Evolutionary conservation across 2,113 vertebrate species (phyloP).

Genomic region (Perca fluviatilis): DNA sequence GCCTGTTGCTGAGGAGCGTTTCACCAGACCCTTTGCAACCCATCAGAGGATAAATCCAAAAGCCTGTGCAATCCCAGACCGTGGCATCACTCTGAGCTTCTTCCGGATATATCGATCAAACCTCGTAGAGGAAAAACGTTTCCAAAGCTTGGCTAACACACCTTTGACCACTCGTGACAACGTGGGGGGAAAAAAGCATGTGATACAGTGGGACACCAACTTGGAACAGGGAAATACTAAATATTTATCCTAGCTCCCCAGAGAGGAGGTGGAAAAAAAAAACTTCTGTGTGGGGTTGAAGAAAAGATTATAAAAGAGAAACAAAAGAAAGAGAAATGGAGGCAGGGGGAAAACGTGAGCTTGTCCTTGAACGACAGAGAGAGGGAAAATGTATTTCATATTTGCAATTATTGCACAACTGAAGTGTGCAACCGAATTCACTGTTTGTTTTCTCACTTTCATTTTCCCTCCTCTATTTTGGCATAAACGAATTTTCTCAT

Average conservation of each 20-base stretch:
- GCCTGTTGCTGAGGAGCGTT: conserved; percentile 39
- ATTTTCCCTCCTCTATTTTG: conserved; percentile 63
- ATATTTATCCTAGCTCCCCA: conserved; percentile 60
- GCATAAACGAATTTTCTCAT: conserved; percentile 67
- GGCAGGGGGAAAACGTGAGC: conserved; percentile 5
- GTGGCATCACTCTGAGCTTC: conserved; percentile 44
- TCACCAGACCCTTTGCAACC: conserved; percentile 48
- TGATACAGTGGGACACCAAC: conserved; percentile 58
- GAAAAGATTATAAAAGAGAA: conserved; percentile 35
- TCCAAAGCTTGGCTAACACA: conserved; percentile 53
- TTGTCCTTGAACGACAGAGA: conserved; percentile 64
- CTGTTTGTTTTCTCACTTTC: conserved; percentile 69
- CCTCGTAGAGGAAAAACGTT: conserved; percentile 44
- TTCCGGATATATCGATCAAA: conserved; percentile 61
- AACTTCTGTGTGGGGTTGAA: conserved; percentile 36
- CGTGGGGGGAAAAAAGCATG: conserved; percentile 17
- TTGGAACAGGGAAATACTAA: conserved; percentile 54
- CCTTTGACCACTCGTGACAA: conserved; percentile 60
- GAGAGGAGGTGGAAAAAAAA: conserved; percentile 40
- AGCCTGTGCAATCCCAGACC: conserved; percentile 44
- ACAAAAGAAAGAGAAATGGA: conserved; percentile 22
- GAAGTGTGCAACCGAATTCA: conserved; percentile 56
- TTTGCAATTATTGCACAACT: conserved; percentile 64
- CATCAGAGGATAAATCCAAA: conserved; percentile 50
- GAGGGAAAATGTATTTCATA: conserved; percentile 64